These are phyloP conservation scores for Hylaeus anthracinus DNA, from an alignment of 1,140 invertebrate genomes.

Conservation along the genomic window DNA sequence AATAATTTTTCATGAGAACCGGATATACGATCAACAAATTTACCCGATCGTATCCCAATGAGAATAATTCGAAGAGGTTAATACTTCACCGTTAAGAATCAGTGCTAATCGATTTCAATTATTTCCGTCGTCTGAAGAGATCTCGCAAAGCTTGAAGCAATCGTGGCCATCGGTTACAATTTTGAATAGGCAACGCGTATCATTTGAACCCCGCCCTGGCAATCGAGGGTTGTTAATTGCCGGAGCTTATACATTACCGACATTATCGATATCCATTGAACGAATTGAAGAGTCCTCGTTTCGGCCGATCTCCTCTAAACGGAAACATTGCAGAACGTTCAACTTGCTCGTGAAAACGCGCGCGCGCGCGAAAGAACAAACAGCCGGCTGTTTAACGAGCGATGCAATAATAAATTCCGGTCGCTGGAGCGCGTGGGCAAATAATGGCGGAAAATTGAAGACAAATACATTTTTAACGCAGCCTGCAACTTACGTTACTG, in stretches of 20 bases:
- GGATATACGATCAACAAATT: too few species aligned
- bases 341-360: neutral
- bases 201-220: neutral
- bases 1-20: too few species aligned
- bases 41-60: too few species aligned
- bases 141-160: too few species aligned
- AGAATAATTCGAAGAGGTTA: too few species aligned
- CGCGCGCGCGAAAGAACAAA: conserved; percentile 7
- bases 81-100: neutral
- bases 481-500: conserved; percentile 24
- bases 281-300: neutral
- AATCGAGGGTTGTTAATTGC: neutral
- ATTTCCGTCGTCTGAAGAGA: too few species aligned
- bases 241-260: too few species aligned
- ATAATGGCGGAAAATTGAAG: conserved; percentile 34
- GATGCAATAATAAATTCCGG: conserved; percentile 16
- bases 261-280: neutral
- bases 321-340: conserved; percentile 1
- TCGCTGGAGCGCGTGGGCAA: neutral
- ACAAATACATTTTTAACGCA: conserved; percentile 45
- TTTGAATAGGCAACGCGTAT: neutral
- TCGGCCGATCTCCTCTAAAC: neutral
- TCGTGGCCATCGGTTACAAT: neutral
- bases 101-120: neutral
- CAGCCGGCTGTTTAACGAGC: conserved; percentile 17